Evolutionary conservation across 2,113 vertebrate genomes (phyloP), one percentile per base, ranked within the genome.

Genomic region (Donacobius atricapilla): DNA sequence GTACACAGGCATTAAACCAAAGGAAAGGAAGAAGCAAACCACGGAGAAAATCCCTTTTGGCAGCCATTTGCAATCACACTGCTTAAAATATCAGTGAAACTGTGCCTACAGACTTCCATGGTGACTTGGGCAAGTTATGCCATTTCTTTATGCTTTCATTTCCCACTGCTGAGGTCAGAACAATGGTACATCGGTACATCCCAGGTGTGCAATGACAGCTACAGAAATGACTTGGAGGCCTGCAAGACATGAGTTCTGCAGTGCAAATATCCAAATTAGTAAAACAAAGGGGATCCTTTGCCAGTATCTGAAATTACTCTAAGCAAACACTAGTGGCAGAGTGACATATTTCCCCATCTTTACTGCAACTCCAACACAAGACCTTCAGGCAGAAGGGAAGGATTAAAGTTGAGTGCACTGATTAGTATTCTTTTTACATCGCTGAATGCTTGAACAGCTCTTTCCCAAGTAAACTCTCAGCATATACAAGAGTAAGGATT

Each of bases 91-190:
- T 14, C 0, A 1, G 58, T 40, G 42, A 83, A 88, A 40, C 50
- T 1, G 1, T 15, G 27, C 47, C 70, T 56, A 35, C 40, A 31
- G 39, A 33, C 25, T 39, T 82, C 75, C 47, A 44, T 25, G 40
- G 9, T 44, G 47, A 85, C 28, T 64, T 24, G n/a, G 28, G 37
- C 70, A 83, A 91, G 31, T 44, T 30, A 9, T 1, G 1, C 31
- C 15, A 39, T 42, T 72, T 87, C 63, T 65, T 65, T 18, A 30
- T 0, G 0, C 45, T 69, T 92, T 53, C 2, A 0, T 72, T 92
- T 86, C 78, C 63, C 54, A 50, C 16, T 10, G 31, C 73, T 44
- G 9, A 71, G 51, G 48, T 83, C 50, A 77, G 61, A 96, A 61
- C 48, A 83, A 22, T 1, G 2, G 40, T 3, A n/a, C 54, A 35